Percentiles rank a stretch among this genome's conserved stretches.
Conservation (phyloP, 1,140 invertebrate genomes). For the Bradysia coprophila region DNA sequence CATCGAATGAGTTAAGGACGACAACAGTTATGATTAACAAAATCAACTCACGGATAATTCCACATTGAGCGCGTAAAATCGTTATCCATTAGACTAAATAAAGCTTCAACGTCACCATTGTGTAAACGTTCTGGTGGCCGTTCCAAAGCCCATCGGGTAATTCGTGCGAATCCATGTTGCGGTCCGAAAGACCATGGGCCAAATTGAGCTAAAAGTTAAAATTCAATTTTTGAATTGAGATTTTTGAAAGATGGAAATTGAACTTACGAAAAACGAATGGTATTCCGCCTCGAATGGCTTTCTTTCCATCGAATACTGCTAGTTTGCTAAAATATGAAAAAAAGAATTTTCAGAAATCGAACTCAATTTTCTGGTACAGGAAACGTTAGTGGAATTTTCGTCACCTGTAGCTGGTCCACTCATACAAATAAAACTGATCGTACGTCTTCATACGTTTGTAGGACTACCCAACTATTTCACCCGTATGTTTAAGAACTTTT, state of each 20-base stretch:
- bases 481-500: no score
- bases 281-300: slow-evolving; percentile 85
- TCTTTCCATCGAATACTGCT: slow-evolving; percentile 87
- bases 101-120: slow-evolving; percentile 77
- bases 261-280: slow-evolving; percentile 93
- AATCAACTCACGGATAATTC: slow-evolving; percentile 60
- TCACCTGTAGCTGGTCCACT: no score
- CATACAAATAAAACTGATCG: no score
- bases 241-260: slow-evolving; percentile 4
- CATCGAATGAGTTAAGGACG: no score
- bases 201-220: slow-evolving; percentile 64
- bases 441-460: no score
- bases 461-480: no score
- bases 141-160: slow-evolving; percentile 77
- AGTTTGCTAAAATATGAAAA: slow-evolving; percentile 70
- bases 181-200: slow-evolving; percentile 83
- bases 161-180: slow-evolving; percentile 85
- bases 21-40: no score
- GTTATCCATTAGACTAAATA: slow-evolving; percentile 80
- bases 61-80: slow-evolving; percentile 86
- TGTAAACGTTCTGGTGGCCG: slow-evolving; percentile 67
- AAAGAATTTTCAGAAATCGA: no score
- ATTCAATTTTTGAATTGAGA: slow-evolving; percentile 4
- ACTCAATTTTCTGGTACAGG: no score
- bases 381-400: no score